Base-by-base conservation (phyloP, 1,140 invertebrate genomes). In the Cotesia vestalis region DNA sequence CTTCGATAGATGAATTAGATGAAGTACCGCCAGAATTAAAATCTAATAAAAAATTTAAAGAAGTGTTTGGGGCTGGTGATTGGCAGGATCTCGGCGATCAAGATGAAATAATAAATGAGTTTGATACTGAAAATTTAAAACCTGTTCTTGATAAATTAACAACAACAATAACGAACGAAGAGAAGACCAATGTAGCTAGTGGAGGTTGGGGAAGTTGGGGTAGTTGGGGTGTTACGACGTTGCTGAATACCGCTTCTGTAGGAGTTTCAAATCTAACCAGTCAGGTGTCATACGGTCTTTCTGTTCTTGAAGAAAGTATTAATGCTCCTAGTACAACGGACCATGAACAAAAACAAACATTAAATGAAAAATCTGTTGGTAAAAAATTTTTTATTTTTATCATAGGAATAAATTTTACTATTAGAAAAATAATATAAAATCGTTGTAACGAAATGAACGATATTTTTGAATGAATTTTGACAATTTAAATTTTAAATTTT, bases 271-370 rank as follows among this genome's bases (percentile, higher is more conserved):
- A 91, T 17, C 86, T 96, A 38, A 94, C 93, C 0, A 92, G 81
- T 76, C 93, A 94, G 81, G 92, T 96, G 9, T 92, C 91, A 73
- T 93, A 93, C 78, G 92, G 93, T 17, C 81, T 95, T 8, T 89
- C 91, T 59, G 91, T 95, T 11, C 82, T 96, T 71, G 93, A 95
- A 85, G 90, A 90, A 60, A 89, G 90, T 51, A 91, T 96, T 59
- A 93, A 93, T 34, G 91, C 91, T 5, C 92, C 94, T 27, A 93
- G 94, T 12, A 91, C 92, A 27, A 27, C 27, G 80, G 91, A 94
- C 79, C 79, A 95, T 61, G 93, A 90, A 1, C 86, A 87, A 75
- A 82, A 38, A 14, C 12, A 61, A 35, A 4, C 40, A 20, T 3
- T 2, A 6, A 20, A 55, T 4, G 59, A 46, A 9, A 51, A 67